Evolutionary conservation across 2,113 vertebrate species (phyloP).

Genomic region (Mandrillus leucophaeus): DNA sequence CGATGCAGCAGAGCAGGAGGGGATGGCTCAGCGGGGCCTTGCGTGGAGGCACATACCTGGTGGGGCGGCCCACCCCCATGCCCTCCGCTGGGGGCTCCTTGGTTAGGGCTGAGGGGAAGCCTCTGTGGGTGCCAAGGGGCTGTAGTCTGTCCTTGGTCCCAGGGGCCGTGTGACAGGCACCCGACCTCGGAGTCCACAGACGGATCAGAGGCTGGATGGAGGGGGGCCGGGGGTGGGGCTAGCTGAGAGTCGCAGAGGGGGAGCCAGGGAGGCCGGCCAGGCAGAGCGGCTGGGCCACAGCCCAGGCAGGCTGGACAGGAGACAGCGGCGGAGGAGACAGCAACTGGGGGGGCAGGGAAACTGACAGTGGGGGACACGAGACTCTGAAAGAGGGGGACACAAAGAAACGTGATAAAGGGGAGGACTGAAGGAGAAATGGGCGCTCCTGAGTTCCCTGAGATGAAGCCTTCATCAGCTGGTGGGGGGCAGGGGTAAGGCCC

Average conservation of each 20-base stretch:
- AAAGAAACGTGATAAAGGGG: not conserved
- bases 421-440: not conserved
- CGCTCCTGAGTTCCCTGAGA: not conserved
- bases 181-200: conserved; percentile 40
- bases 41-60: conserved; percentile 18
- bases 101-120: not conserved
- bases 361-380: not conserved
- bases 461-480: not conserved
- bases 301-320: conserved; percentile 54
- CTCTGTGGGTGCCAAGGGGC: conserved; percentile 1
- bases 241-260: conserved; percentile 49
- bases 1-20: rapidly evolving
- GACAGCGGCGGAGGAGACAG: not conserved
- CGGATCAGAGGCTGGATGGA: conserved; percentile 51
- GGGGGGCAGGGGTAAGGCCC: not conserved
- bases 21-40: not conserved
- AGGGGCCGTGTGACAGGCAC: not conserved
- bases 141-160: not conserved
- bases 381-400: not conserved
- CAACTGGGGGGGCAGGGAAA: not conserved
- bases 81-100: not conserved
- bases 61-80: conserved; percentile 68
- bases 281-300: conserved; percentile 33
- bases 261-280: conserved; percentile 65
- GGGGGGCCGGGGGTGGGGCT: conserved; percentile 37